Evolutionary conservation across 2,797 vertebrate genomes (phyloP).

Genomic region (Aythya fuligula): DNA sequence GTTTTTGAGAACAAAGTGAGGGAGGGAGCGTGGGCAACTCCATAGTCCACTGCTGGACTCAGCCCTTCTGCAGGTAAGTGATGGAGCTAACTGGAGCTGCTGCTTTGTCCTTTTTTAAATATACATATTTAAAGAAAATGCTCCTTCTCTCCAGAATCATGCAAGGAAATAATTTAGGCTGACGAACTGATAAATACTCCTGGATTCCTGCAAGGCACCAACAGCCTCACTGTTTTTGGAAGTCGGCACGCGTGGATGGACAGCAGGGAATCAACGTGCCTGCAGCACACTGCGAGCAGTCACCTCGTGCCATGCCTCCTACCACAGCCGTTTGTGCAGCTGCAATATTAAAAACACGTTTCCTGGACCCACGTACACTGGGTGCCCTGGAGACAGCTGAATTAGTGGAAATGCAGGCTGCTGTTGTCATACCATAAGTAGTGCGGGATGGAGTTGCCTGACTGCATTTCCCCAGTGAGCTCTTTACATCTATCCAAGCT

Average conservation of each 20-base stretch:
- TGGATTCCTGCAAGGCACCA: not conserved
- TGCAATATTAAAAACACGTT: not conserved
- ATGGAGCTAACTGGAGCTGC: not conserved
- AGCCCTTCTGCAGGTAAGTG: not conserved
- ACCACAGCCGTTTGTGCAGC: not conserved
- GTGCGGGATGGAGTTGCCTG: not conserved
- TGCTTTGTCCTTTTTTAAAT: not conserved
- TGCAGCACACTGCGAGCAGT: not conserved
- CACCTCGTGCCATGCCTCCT: not conserved
- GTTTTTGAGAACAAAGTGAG: not conserved
- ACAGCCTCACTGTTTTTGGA: not conserved
- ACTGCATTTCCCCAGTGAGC: not conserved
- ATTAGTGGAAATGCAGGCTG: not conserved
- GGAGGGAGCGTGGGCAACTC: too few species aligned
- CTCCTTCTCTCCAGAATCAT: not conserved
- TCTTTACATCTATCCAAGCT: not conserved
- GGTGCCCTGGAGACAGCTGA: not conserved
- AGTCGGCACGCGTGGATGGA: not conserved
- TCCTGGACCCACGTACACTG: not conserved
- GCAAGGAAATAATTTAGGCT: not conserved
- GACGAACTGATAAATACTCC: not conserved
- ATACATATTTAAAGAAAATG: not conserved
- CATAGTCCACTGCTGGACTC: not conserved
- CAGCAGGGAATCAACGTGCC: not conserved
- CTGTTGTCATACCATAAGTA: not conserved